phyloP scores from a whole-genome alignment of 2,113 vertebrate genomes.

The Setophaga coronata region DNA sequence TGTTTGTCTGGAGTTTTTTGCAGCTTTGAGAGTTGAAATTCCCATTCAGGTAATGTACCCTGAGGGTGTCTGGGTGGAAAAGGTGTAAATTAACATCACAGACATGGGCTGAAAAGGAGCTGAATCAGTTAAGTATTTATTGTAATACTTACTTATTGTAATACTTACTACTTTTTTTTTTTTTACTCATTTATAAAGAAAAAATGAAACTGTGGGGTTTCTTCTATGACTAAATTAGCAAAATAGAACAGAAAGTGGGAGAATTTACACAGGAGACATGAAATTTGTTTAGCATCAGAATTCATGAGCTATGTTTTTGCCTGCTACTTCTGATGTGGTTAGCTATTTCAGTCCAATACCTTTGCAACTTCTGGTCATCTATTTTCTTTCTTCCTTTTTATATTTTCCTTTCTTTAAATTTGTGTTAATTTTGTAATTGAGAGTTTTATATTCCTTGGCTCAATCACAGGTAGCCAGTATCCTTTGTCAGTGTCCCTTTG shows the following conservation, averaged over 20 bases:
- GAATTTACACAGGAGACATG: neutral
- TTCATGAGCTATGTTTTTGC: neutral
- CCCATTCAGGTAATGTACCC: neutral
- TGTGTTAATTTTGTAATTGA: neutral
- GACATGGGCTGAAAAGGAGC: neutral
- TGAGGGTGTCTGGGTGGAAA: neutral
- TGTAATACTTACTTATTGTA: too few species aligned
- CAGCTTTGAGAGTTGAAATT: neutral
- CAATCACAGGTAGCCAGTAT: neutral
- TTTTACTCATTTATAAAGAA: neutral
- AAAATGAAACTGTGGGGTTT: neutral
- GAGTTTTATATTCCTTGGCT: neutral
- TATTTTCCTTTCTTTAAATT: neutral
- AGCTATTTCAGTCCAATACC: neutral
- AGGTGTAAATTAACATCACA: neutral
- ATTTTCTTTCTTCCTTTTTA: neutral
- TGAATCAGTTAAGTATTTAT: neutral
- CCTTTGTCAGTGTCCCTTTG: neutral
- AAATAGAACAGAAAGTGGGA: constrained; percentile 7
- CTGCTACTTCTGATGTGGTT: neutral
- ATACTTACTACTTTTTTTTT: too few species aligned
- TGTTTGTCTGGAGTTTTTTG: neutral
- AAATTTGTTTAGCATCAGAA: neutral
- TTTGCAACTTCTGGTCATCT: neutral
- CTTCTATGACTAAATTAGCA: constrained; percentile 3